phyloP scores from a whole-genome alignment of 2,888 invertebrate genomes.

The Vanessa cardui region DNA sequence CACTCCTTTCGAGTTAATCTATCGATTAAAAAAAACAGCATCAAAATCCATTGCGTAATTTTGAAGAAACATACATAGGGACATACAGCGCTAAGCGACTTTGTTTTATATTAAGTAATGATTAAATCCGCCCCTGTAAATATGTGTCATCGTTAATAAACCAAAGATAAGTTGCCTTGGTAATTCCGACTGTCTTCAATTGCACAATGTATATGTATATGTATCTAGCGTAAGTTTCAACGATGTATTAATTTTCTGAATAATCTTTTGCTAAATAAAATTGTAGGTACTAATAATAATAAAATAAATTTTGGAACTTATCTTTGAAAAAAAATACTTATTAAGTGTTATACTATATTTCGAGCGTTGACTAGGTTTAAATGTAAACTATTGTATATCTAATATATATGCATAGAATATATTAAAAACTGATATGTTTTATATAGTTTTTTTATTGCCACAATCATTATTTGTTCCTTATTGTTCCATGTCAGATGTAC shows the following conservation, averaged over 20 bases:
- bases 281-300: constrained; percentile 28
- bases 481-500: too few relatives aligned
- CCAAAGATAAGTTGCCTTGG: constrained; percentile 28
- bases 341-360: constrained; percentile 53
- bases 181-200: constrained; percentile 32
- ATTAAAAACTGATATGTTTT: constrained; percentile 41
- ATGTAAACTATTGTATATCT: constrained; percentile 44
- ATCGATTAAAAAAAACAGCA: too few relatives aligned
- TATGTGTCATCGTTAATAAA: constrained; percentile 7
- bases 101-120: too few relatives aligned
- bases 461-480: too few relatives aligned
- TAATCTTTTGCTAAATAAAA: constrained; percentile 28
- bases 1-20: too few relatives aligned
- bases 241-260: constrained; percentile 36
- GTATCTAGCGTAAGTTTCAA: constrained; percentile 28
- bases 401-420: constrained; percentile 47
- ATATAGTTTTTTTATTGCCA: constrained; percentile 34
- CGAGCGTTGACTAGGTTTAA: constrained; percentile 68
- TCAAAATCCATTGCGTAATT: too few relatives aligned
- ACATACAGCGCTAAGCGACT: too few relatives aligned
- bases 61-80: too few relatives aligned
- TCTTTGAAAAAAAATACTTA: constrained; percentile 38
- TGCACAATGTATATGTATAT: constrained; percentile 31
- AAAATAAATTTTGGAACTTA: constrained; percentile 41
- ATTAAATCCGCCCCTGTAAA: neutral